Base-by-base conservation (phyloP, 2,113 vertebrate species). In the Tringa solitaria region DNA sequence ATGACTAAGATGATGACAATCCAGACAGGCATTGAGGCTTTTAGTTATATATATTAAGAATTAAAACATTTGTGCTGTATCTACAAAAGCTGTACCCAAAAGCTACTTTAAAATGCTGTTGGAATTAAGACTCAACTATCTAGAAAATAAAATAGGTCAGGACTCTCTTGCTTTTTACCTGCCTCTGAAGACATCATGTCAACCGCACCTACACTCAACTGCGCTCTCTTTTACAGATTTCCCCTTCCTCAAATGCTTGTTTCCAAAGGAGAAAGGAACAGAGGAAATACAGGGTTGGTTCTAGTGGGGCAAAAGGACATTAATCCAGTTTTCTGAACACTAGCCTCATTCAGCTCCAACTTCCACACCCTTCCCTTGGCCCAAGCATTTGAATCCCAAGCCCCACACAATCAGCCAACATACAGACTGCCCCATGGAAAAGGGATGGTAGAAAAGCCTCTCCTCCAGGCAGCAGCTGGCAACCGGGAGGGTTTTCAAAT, bases 1-100 rank as follows among this genome's bases (percentile, higher is more conserved):
- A 91, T 64, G 92, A 95, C 51, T 39, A 83, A 83, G 64, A 70
- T 80, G 92, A 88, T 81, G 56, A 93, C 94, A 95, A 92, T 48
- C 82, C 79, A 94, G 79, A 77, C 60, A 14, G 60, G 61, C 64
- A 74, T 30, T 3, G 12, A 86, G 39, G 76, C 51, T 93, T 76
- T 57, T 26, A 78, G 59, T 77, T 84, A 67, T 27, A 48, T 27
- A 48, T 51, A 87, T 41, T 45, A 84, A 80, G 59, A 92, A 89
- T 89, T 92, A 57, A 87, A 94, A 81, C 22, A 27, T 39, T 89
- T 35, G 68, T 84, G 83, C 10, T 28, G 26, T n/a, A 77, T 45
- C 76, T 80, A 57, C 73, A 80, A 95, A 80, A 89, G 33, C 56
- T 77, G 35, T 23, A 69, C 37, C 32, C n/a, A 80, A 85, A 88